Evolutionary conservation across 1,140 invertebrate genomes (phyloP), one percentile per base, ranked within the genome.

Genomic region (Trichomalopsis sarcophagae): DNA sequence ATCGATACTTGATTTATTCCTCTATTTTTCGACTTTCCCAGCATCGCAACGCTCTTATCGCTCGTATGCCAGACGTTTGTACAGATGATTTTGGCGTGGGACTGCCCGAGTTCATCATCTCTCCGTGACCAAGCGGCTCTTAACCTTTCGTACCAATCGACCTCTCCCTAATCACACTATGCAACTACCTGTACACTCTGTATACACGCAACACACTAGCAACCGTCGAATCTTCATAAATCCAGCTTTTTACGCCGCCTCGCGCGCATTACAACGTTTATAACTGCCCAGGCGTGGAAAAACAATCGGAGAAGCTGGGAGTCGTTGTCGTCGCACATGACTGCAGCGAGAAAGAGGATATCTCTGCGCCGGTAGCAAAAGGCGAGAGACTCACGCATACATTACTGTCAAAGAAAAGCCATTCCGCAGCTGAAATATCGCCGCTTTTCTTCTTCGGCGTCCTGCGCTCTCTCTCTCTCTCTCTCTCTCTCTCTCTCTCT

Each of bases 391-490:
- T 62, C 55, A 13, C 68, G 30, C 68, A 71, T 71, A 71, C 68
- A 71, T 71, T 71, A 71, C 68, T 71, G 68, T 71, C 68, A 33
- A 27, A 71, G 68, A 71, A 33, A 71, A 71, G 23, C 30, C 68
- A 71, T 71, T 71, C 27, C 23, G 11, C 23, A n/a, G 68, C 68
- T 71, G 68, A 71, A 27, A 13, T 71, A 71, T 71, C 14, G 68
- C 68, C 36, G 14, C 30, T 76, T 76, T 47, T 76, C 74, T 33
- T 47, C 23, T 21, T n/a, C 55, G 17, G 55, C 21, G 33, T 36
- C 50, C 6, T 44, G 40, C 0, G 40, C 40, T 0, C 40, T 4
- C 33, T 36, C 33, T 36, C 40, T 5, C 40, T 5, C 33, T 36
- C 33, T 36, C 40, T 5, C 40, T 4, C 33, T 36, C 33, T 36